Evolutionary conservation across 1,140 invertebrate genomes (phyloP).

Genomic region (Lasioglossum albipes): DNA sequence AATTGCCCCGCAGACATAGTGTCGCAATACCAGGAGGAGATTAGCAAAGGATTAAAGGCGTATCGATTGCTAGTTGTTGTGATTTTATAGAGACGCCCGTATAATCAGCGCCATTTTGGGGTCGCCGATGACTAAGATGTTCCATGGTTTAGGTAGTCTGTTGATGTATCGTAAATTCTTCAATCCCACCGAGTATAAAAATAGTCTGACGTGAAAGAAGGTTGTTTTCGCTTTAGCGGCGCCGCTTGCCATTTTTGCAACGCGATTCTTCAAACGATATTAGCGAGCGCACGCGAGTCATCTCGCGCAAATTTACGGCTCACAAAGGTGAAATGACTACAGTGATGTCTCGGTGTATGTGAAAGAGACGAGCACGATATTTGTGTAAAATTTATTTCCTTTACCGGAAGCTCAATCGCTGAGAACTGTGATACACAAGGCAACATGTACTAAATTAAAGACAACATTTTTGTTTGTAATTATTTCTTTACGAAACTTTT

Average conservation of each 20-base stretch:
- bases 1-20: conserved; percentile 25
- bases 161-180: background rate
- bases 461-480: no score
- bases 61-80: conserved; percentile 12
- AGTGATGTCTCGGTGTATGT: no score
- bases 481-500: no score
- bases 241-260: background rate
- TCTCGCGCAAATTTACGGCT: background rate
- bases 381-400: no score
- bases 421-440: no score
- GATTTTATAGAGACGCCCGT: background rate
- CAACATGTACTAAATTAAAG: no score
- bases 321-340: background rate
- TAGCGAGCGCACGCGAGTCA: background rate
- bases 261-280: background rate
- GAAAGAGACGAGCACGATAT: no score
- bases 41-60: conserved; percentile 20
- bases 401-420: no score
- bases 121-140: background rate
- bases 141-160: background rate
- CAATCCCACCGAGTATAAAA: background rate
- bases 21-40: conserved; percentile 36
- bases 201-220: background rate
- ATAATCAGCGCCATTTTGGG: background rate
- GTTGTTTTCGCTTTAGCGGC: background rate